These are phyloP conservation scores for Himalopsyche phryganea DNA, from an alignment of 1,140 invertebrate species.

Conservation along the genomic window DNA sequence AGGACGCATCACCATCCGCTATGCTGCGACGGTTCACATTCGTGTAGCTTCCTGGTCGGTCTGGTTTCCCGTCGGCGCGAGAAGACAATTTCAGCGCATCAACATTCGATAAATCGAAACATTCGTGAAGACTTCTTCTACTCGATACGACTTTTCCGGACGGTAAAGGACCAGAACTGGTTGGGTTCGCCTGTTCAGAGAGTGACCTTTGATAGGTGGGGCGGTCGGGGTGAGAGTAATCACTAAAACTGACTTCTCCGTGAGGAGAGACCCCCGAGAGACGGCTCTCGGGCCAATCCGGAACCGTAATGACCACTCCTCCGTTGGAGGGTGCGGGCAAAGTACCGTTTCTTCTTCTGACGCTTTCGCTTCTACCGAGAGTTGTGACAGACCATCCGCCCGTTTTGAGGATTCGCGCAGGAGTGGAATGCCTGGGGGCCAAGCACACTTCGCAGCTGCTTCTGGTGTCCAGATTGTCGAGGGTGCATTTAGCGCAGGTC, in stretches of 20 bases:
- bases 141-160: conserved; percentile 54
- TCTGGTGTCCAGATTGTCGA: conserved; percentile 64
- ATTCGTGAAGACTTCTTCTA: conserved; percentile 59
- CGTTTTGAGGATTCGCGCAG: conserved; percentile 43
- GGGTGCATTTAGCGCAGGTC: conserved; percentile 73
- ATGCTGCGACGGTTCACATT: conserved; percentile 21
- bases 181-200: conserved; percentile 54
- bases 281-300: conserved; percentile 41
- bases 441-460: conserved; percentile 66
- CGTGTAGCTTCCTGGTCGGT: conserved; percentile 27
- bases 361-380: conserved; percentile 45
- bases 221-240: conserved; percentile 47
- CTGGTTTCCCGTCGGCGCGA: conserved; percentile 22
- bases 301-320: conserved; percentile 48
- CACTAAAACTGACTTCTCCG: conserved; percentile 51
- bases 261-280: conserved; percentile 40
- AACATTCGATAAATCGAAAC: conserved; percentile 51
- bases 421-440: conserved; percentile 43
- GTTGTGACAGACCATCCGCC: conserved; percentile 47
- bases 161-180: conserved; percentile 39
- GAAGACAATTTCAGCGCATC: conserved; percentile 39
- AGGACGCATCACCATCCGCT: neutral
- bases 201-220: conserved; percentile 63
- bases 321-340: conserved; percentile 44
- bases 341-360: conserved; percentile 43